These are phyloP conservation scores for Trypoxylon attenuatum DNA, from an alignment of 2,888 invertebrate genomes.

Conservation along the genomic window DNA sequence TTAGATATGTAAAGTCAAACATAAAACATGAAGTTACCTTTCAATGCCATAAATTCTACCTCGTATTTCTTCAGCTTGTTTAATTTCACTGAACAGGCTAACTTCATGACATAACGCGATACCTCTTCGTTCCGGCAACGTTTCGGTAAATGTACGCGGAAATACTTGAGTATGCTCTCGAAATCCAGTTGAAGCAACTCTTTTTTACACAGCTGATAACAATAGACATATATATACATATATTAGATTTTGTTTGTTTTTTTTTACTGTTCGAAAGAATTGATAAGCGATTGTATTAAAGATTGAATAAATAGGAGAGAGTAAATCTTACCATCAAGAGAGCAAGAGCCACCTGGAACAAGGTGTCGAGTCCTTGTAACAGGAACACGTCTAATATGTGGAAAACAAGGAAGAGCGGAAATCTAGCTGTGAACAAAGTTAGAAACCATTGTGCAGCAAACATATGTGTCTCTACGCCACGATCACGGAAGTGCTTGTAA, in stretches of 20 bases:
- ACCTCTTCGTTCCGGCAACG: conserved; percentile 94
- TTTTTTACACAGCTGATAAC: conserved; percentile 84
- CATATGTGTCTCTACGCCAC: conserved; percentile 96
- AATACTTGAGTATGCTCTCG: conserved; percentile 98
- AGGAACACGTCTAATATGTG: conserved; percentile 98
- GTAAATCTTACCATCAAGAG: conserved; percentile 85
- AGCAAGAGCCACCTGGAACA: conserved; percentile 97
- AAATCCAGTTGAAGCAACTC: conserved; percentile 96
- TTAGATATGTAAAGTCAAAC: conserved; percentile 56
- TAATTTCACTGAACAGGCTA: conserved; percentile 93
- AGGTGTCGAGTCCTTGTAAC: conserved; percentile 93
- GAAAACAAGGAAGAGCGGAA: conserved; percentile 97
- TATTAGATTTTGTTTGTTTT: too few species aligned
- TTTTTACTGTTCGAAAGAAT: too few species aligned
- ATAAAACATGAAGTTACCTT: conserved; percentile 78
- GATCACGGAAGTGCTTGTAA: conserved; percentile 87
- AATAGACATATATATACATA: background rate
- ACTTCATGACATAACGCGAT: conserved; percentile 90
- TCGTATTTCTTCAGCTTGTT: conserved; percentile 97
- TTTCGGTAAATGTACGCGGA: conserved; percentile 97
- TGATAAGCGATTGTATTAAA: too few species aligned
- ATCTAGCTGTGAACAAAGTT: conserved; percentile 98
- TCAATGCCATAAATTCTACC: conserved; percentile 88
- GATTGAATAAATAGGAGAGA: too few species aligned
- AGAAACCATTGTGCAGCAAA: conserved; percentile 99